Conservation (phyloP, 2,888 invertebrate species). For the Aporophyla lueneburgensis region DNA sequence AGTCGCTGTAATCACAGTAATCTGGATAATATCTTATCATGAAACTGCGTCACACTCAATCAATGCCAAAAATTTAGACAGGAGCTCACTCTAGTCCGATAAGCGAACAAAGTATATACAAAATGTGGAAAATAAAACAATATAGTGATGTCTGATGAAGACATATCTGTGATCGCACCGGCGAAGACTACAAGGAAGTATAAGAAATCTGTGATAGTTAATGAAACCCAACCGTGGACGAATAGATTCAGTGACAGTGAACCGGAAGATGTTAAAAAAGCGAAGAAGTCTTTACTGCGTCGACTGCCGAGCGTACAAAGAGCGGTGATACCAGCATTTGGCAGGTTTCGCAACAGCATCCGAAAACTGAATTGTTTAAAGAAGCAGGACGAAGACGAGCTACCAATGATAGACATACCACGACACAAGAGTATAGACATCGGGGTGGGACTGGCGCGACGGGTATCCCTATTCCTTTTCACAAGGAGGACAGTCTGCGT, state of each 20-base stretch:
- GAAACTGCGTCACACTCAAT: conserved; percentile 85
- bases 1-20: conserved; percentile 80
- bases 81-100: conserved; percentile 79
- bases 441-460: conserved; percentile 83
- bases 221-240: conserved; percentile 58
- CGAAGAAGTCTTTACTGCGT: conserved; percentile 68
- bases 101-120: conserved; percentile 74
- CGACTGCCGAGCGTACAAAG: conserved; percentile 75
- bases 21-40: conserved; percentile 86
- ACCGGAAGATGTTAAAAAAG: conserved; percentile 60
- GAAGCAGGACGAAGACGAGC: conserved; percentile 75
- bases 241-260: conserved; percentile 63
- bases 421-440: conserved; percentile 87
- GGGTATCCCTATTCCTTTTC: conserved; percentile 85
- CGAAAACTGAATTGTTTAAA: conserved; percentile 82
- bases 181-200: conserved; percentile 73
- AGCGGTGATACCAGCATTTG: conserved; percentile 76
- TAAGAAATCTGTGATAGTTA: conserved; percentile 70
- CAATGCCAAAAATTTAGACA: conserved; percentile 85
- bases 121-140: conserved; percentile 75
- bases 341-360: conserved; percentile 76
- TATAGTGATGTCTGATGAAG: conserved; percentile 82
- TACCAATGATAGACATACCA: conserved; percentile 79
- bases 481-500: conserved; percentile 84
- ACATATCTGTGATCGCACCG: conserved; percentile 74